phyloP scores from a whole-genome alignment of 2,888 invertebrate species.

The Aspidiotus destructor region DNA sequence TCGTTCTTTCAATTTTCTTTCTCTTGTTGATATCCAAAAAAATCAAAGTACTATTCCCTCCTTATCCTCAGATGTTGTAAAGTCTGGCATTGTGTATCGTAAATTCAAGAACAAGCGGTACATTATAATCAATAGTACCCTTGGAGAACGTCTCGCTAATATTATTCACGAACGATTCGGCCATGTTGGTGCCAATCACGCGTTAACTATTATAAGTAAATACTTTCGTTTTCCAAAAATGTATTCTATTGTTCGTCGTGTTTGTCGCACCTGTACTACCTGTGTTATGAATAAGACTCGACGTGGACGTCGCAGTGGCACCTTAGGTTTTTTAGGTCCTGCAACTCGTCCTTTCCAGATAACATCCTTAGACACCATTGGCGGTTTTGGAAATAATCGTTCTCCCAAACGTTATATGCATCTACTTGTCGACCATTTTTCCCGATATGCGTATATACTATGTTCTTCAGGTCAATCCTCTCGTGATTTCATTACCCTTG shows the following conservation, averaged over 20 bases:
- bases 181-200: slow-evolving; percentile 12
- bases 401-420: slow-evolving; percentile 39
- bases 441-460: slow-evolving; percentile 38
- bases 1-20: background rate
- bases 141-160: background rate
- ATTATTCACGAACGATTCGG: background rate
- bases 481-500: slow-evolving; percentile 38
- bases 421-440: slow-evolving; percentile 33
- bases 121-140: background rate
- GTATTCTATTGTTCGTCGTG: background rate
- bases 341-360: slow-evolving; percentile 38
- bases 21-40: background rate
- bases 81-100: background rate
- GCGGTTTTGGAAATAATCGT: slow-evolving; percentile 37
- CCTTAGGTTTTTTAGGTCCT: slow-evolving; percentile 38
- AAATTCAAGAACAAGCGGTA: background rate
- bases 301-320: slow-evolving; percentile 36
- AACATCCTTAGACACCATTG: slow-evolving; percentile 39
- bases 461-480: slow-evolving; percentile 38
- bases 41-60: background rate
- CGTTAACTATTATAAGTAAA: background rate
- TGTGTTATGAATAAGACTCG: slow-evolving; percentile 40
- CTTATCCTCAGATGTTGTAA: background rate
- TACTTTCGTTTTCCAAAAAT: background rate
- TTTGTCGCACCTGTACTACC: slow-evolving; percentile 14